Percentiles rank a stretch among this genome's conserved stretches.
Evolutionary conservation across 2,888 invertebrate genomes (phyloP).

Genomic region (Phalera bucephala): DNA sequence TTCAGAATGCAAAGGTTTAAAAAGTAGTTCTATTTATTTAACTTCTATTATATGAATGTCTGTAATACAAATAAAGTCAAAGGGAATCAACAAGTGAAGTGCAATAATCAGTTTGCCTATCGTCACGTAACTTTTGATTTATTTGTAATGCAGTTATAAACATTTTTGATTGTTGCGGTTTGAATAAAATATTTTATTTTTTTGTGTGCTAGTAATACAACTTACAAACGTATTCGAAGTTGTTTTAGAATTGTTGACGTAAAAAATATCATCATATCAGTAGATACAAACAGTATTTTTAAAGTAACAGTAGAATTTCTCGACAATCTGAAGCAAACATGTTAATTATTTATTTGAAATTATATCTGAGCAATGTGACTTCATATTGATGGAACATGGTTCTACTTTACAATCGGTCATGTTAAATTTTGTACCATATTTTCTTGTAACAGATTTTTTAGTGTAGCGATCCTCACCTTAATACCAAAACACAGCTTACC

Average conservation of each 20-base stretch:
- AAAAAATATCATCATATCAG: slow-evolving; percentile 37
- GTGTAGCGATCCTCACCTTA: slow-evolving; percentile 78
- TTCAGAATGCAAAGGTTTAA: slow-evolving; percentile 71
- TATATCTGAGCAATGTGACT: not conserved
- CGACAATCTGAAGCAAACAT: slow-evolving; percentile 13
- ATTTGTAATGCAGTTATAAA: slow-evolving; percentile 32
- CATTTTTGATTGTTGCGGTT: slow-evolving; percentile 63
- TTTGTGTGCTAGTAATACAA: slow-evolving; percentile 51
- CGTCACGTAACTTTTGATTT: too few species aligned
- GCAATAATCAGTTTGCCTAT: slow-evolving; percentile 3
- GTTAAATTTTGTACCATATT: not conserved
- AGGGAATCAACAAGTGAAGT: slow-evolving; percentile 9
- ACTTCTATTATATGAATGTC: slow-evolving; percentile 36
- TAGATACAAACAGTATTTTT: slow-evolving; percentile 37
- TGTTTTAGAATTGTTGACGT: slow-evolving; percentile 41
- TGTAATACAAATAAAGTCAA: slow-evolving; percentile 38
- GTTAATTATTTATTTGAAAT: slow-evolving; percentile 13
- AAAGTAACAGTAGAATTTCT: slow-evolving; percentile 22
- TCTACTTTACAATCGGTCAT: slow-evolving; percentile 16
- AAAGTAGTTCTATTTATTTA: slow-evolving; percentile 61
- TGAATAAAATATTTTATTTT: slow-evolving; percentile 54
- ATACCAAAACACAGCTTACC: slow-evolving; percentile 83
- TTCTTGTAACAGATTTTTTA: slow-evolving; percentile 29
- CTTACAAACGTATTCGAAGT: slow-evolving; percentile 48
- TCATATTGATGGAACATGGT: slow-evolving; percentile 1